A percentile compares a stretch with the other conserved stretches of the same genome.
Evolutionary conservation across 1,140 invertebrate genomes (phyloP).

Genomic region (Drosophila equinoxialis): DNA sequence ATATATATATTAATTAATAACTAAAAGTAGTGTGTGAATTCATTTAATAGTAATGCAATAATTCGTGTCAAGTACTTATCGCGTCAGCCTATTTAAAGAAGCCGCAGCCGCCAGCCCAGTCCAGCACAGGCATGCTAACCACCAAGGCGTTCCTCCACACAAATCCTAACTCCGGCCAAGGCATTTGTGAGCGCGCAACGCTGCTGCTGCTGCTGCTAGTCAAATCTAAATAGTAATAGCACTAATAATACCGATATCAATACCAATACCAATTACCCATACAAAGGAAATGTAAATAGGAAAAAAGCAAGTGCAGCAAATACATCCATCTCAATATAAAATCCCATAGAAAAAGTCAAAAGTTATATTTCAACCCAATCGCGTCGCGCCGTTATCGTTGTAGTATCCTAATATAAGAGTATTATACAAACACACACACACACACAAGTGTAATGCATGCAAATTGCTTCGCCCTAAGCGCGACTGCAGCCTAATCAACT

Average conservation of each 20-base stretch:
- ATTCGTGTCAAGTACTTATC: not conserved
- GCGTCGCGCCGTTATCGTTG: conserved; percentile 4
- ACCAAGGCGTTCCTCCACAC: conserved; percentile 2
- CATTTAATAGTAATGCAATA: not conserved
- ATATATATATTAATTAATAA: conserved; percentile 11
- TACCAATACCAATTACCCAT: not conserved
- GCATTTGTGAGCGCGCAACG: conserved; percentile 10
- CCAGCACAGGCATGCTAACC: conserved; percentile 15
- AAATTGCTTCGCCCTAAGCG: conserved; percentile 37
- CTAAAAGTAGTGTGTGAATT: not conserved
- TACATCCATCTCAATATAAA: not conserved
- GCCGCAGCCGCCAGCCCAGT: not conserved
- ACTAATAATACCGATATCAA: no score
- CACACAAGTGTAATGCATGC: conserved; percentile 49
- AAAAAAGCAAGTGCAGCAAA: not conserved
- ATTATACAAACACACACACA: conserved; percentile 21
- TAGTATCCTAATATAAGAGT: conserved; percentile 28
- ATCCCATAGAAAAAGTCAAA: conserved; percentile 30
- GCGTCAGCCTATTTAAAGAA: not conserved
- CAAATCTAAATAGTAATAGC: not conserved
- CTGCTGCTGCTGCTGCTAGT: not conserved
- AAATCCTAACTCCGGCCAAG: conserved; percentile 9
- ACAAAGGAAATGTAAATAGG: conserved; percentile 10
- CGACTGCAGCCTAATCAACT: conserved; percentile 27
- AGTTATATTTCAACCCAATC: conserved; percentile 22